These are phyloP conservation scores for Macrophya annulata DNA, from an alignment of 2,888 invertebrate species.

Conservation along the genomic window DNA sequence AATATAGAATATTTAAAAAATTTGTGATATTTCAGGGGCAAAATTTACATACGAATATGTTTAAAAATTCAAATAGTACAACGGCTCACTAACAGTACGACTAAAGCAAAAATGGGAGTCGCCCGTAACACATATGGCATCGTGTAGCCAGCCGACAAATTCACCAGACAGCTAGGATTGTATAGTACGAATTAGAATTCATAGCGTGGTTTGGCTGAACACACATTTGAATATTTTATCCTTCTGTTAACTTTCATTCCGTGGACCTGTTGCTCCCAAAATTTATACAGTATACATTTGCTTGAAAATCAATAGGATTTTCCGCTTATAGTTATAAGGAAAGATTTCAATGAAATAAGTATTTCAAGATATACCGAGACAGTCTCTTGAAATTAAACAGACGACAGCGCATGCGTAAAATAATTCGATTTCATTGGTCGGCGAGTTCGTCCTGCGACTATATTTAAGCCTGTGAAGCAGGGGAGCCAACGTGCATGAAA, in stretches of 20 bases:
- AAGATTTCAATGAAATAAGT: not conserved
- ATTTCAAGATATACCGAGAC: no score
- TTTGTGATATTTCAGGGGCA: not conserved
- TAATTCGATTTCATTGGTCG: no score
- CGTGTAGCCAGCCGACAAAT: not conserved
- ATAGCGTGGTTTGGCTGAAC: not conserved
- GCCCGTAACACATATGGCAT: not conserved
- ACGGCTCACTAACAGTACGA: not conserved
- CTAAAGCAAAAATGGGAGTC: not conserved
- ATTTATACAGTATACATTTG: not conserved
- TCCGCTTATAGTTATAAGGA: not conserved
- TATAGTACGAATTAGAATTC: not conserved
- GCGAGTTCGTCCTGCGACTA: no score
- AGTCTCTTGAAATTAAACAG: no score
- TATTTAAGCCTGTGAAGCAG: no score
- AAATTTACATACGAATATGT: not conserved
- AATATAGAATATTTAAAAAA: not conserved
- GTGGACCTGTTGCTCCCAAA: not conserved
- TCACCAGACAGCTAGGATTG: not conserved
- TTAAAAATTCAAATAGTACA: not conserved
- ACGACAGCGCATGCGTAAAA: no score
- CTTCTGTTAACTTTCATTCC: conserved; percentile 2
- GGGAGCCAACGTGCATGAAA: no score
- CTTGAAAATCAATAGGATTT: not conserved
- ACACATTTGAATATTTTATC: conserved; percentile 6